Conservation (phyloP, 2,113 vertebrate genomes). For the Regulus satrapa region DNA sequence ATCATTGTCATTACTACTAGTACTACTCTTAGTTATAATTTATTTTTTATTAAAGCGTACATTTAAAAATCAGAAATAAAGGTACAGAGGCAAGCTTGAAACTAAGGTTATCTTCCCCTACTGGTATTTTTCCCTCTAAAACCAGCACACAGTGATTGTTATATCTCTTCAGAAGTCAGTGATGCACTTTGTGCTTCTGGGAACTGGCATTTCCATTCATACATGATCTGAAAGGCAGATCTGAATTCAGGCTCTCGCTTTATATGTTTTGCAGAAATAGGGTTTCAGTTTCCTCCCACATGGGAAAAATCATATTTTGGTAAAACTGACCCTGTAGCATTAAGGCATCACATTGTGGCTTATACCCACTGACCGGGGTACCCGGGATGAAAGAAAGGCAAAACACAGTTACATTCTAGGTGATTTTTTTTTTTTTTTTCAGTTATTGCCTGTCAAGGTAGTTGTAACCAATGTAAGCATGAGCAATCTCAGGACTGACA, state of each 20-base stretch:
- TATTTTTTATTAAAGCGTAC: neutral
- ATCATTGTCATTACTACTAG: neutral
- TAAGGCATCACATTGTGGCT: neutral
- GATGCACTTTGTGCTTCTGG: neutral
- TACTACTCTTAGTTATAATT: neutral
- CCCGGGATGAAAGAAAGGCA: neutral
- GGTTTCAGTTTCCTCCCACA: neutral
- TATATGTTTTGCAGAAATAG: neutral
- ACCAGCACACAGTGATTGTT: constrained; percentile 5
- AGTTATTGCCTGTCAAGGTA: neutral
- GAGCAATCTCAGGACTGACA: neutral
- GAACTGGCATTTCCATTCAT: neutral
- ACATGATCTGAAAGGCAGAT: neutral
- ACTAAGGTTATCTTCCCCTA: neutral
- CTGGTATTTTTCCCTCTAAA: neutral
- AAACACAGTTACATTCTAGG: neutral
- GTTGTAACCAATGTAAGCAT: neutral
- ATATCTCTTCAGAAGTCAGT: constrained; percentile 23
- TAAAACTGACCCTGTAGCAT: neutral
- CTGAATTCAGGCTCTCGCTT: neutral
- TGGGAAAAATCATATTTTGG: neutral
- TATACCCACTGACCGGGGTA: neutral
- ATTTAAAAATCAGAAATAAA: constrained; percentile 7
- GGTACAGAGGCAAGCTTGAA: constrained; percentile 5
- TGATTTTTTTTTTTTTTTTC: neutral